phyloP scores from a whole-genome alignment of 1,140 invertebrate genomes.

The Aphelenchoides besseyi region DNA sequence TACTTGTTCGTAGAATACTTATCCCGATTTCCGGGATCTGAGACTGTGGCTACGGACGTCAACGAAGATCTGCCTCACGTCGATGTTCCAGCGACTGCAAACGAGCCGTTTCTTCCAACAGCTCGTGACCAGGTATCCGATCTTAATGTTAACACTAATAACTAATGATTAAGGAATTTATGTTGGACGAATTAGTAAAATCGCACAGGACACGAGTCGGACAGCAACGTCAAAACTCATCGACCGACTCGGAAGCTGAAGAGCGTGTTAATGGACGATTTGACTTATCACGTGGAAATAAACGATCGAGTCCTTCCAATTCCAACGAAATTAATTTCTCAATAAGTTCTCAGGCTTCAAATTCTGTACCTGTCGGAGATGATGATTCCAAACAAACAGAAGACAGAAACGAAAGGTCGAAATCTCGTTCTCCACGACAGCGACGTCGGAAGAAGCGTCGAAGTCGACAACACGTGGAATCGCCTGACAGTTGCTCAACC shows the following conservation, averaged over 20 bases:
- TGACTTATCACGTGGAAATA: no score
- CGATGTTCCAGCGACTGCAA: slow-evolving; percentile 6
- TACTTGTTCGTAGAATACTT: neutral
- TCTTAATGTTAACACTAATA: slow-evolving; percentile 2
- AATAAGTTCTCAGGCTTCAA: neutral
- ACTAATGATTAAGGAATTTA: neutral
- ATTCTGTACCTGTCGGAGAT: neutral
- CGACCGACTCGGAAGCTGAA: neutral
- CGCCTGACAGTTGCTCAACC: neutral
- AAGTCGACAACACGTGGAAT: neutral
- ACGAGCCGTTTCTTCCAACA: slow-evolving; percentile 20
- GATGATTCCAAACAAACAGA: neutral
- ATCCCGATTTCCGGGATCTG: neutral
- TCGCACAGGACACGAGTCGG: neutral
- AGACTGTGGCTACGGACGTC: neutral
- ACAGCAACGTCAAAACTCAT: neutral
- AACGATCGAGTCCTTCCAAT: no score
- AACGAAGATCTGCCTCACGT: slow-evolving; percentile 12
- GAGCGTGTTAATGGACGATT: neutral
- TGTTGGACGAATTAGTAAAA: slow-evolving; percentile 14
- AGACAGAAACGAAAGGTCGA: neutral
- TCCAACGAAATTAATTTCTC: no score
- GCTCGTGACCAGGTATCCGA: slow-evolving; percentile 10
- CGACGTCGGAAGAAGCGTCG: neutral
- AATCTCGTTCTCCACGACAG: neutral